These are phyloP conservation scores for Abscondita cerata DNA, from an alignment of 2,888 invertebrate genomes.

Conservation along the genomic window DNA sequence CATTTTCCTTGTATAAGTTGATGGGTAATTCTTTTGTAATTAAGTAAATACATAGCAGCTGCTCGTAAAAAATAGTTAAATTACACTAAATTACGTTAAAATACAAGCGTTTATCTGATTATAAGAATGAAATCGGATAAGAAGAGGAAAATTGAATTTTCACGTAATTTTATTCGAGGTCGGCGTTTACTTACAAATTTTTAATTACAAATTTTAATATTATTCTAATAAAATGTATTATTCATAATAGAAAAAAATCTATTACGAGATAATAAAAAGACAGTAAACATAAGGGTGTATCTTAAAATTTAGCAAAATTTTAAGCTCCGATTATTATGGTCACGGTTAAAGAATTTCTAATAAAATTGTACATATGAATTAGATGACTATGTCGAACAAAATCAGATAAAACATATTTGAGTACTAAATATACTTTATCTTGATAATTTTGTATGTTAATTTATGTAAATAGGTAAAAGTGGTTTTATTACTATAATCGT, in stretches of 20 bases:
- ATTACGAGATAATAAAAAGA: too few species aligned
- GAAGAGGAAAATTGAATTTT: not conserved
- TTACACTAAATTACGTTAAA: too few species aligned
- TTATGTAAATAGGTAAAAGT: slow-evolving; percentile 5
- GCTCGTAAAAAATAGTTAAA: too few species aligned
- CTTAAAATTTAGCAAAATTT: slow-evolving; percentile 4
- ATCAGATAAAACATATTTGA: slow-evolving; percentile 20
- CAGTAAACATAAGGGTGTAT: too few species aligned
- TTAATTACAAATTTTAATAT: slow-evolving; percentile 3
- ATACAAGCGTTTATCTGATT: too few species aligned
- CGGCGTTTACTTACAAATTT: not conserved
- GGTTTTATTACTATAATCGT: too few species aligned
- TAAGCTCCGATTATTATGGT: slow-evolving; percentile 8
- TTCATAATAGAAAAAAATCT: not conserved
- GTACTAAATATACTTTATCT: slow-evolving; percentile 13
- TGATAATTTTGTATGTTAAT: slow-evolving; percentile 20
- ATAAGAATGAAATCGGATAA: too few species aligned
- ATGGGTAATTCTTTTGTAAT: too few species aligned
- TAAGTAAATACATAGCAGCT: too few species aligned
- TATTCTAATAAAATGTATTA: slow-evolving; percentile 9
- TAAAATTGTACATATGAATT: slow-evolving; percentile 15
- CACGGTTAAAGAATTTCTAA: slow-evolving; percentile 2
- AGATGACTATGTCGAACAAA: slow-evolving; percentile 16
- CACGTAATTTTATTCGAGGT: not conserved
- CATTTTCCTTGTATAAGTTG: too few species aligned